Conservation (phyloP, 2,797 vertebrate genomes). For the Hoplostethus mediterraneus region DNA sequence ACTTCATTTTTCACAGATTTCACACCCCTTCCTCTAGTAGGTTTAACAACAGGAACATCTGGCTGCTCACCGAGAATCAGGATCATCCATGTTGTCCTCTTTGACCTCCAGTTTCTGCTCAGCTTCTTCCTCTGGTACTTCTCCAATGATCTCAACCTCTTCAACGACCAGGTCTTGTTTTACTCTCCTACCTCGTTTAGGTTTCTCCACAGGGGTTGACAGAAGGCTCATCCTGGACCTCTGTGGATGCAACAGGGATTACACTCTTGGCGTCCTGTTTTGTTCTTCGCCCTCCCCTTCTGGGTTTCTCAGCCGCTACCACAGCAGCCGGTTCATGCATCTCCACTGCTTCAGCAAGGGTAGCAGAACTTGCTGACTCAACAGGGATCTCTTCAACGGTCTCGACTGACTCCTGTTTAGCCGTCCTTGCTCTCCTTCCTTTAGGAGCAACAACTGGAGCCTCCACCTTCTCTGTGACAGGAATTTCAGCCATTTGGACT, state of each 20-base stretch:
- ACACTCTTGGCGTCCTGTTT: constrained; percentile 34
- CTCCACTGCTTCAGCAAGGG: constrained; percentile 19
- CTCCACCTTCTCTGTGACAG: constrained; percentile 16
- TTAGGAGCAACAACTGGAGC: constrained; percentile 26
- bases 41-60: constrained; percentile 45
- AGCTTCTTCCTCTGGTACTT: constrained; percentile 32
- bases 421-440: constrained; percentile 33
- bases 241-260: constrained; percentile 6
- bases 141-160: constrained; percentile 3
- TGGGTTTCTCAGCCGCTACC: constrained; percentile 47
- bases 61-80: constrained; percentile 23
- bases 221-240: constrained; percentile 36
- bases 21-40: constrained; percentile 42
- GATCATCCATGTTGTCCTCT: constrained; percentile 8
- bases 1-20: constrained; percentile 43
- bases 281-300: constrained; percentile 58
- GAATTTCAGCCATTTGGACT: constrained; percentile 25
- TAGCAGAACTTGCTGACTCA: background rate
- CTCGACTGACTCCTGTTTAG: constrained; percentile 8
- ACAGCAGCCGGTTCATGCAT: background rate
- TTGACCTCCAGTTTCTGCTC: constrained; percentile 24
- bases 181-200: constrained; percentile 50
- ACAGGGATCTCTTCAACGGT: background rate
- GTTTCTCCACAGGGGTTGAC: constrained; percentile 41
- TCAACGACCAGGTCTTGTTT: constrained; percentile 17